phyloP scores from a whole-genome alignment of 2,113 vertebrate species.

The Euleptes europaea region DNA sequence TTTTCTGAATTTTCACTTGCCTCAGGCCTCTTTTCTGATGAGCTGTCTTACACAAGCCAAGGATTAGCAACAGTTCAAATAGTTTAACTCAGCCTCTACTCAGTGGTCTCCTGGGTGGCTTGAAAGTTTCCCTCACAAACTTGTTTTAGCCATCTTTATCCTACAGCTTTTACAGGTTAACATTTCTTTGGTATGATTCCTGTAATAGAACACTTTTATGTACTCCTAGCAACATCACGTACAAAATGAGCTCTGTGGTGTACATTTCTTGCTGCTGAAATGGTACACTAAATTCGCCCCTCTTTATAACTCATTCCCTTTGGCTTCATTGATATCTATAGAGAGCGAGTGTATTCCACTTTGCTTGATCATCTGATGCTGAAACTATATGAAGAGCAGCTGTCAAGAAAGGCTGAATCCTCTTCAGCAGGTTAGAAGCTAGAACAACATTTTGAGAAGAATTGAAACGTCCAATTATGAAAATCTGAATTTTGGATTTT shows the following conservation, averaged over 20 bases:
- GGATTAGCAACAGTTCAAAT: background rate
- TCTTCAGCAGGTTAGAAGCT: too few species aligned
- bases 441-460: too few species aligned
- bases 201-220: background rate
- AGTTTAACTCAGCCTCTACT: background rate
- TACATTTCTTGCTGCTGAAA: background rate
- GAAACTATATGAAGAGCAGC: too few species aligned
- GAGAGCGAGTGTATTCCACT: too few species aligned
- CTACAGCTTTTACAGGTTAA: background rate
- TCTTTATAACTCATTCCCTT: too few species aligned
- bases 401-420: too few species aligned
- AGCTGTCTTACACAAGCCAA: background rate
- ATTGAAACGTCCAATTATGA: too few species aligned
- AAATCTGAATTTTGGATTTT: too few species aligned
- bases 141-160: background rate
- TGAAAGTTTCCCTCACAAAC: background rate
- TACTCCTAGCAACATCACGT: background rate
- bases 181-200: background rate
- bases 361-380: too few species aligned
- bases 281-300: background rate
- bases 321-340: too few species aligned
- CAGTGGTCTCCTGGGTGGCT: background rate
- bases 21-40: background rate
- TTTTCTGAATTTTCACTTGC: background rate
- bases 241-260: background rate